These are phyloP conservation scores for Bradypodion pumilum DNA, from an alignment of 2,797 vertebrate genomes.

Conservation along the genomic window DNA sequence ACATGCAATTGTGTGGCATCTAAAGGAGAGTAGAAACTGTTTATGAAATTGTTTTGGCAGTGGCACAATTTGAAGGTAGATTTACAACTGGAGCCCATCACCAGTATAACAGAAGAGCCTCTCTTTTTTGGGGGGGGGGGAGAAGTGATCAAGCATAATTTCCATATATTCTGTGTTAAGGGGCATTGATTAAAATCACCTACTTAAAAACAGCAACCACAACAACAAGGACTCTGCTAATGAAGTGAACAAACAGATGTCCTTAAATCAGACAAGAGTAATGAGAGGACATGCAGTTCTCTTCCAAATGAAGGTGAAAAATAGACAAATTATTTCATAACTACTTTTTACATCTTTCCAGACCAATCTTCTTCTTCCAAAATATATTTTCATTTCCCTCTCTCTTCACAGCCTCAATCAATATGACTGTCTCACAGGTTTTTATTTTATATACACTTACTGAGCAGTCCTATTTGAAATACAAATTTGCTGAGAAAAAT, in stretches of 20 bases:
- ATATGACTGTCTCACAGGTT: constrained; percentile 16
- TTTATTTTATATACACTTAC: constrained; percentile 29
- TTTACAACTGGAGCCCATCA: background rate
- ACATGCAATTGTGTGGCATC: background rate
- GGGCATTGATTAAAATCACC: background rate
- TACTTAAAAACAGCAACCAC: constrained; percentile 13
- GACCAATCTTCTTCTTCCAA: constrained; percentile 20
- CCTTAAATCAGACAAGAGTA: background rate
- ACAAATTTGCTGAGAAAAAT: background rate
- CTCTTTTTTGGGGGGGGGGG: too few species aligned
- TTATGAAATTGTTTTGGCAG: background rate
- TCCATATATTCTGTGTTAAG: background rate
- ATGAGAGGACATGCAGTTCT: constrained; percentile 19
- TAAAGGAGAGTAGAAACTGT: background rate
- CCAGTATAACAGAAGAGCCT: background rate
- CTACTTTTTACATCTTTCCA: constrained; percentile 12
- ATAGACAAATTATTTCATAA: background rate
- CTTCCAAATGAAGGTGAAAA: background rate
- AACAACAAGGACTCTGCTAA: background rate
- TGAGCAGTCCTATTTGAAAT: background rate
- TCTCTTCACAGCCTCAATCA: constrained; percentile 41
- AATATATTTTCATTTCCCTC: constrained; percentile 39
- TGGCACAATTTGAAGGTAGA: background rate
- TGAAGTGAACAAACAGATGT: background rate
- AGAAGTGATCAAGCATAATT: constrained; percentile 13